phyloP scores from a whole-genome alignment of 2,888 invertebrate species.

The Oscheius sp. region DNA sequence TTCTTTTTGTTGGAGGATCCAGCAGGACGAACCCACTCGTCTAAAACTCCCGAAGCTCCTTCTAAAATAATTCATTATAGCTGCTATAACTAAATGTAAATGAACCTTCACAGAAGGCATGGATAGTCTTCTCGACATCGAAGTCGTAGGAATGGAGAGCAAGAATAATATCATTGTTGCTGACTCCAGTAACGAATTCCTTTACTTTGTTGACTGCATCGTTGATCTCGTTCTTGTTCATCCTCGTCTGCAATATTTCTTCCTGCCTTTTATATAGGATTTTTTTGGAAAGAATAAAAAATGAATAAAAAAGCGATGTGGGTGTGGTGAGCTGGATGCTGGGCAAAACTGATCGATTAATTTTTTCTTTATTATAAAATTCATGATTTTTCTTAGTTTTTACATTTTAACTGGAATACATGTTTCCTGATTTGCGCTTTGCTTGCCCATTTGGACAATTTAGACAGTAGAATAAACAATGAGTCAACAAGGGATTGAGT shows the following conservation, averaged over 20 bases:
- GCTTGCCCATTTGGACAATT: no score
- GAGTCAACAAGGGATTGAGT: no score
- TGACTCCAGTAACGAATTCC: slow-evolving; percentile 70
- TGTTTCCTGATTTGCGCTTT: no score
- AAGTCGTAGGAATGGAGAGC: slow-evolving; percentile 73
- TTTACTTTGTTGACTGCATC: slow-evolving; percentile 70
- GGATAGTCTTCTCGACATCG: slow-evolving; percentile 72
- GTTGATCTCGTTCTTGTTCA: slow-evolving; percentile 58
- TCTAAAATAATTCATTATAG: slow-evolving; percentile 32
- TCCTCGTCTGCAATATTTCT: slow-evolving; percentile 29
- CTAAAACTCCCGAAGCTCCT: slow-evolving; percentile 62
- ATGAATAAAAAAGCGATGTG: background rate
- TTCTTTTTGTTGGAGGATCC: slow-evolving; percentile 57
- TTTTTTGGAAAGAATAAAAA: background rate
- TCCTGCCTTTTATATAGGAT: no score
- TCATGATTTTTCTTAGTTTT: no score
- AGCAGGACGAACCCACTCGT: slow-evolving; percentile 62
- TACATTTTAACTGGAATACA: no score
- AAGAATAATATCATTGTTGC: slow-evolving; percentile 72
- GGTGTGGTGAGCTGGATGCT: no score
- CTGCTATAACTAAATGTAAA: background rate
- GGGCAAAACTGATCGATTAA: no score
- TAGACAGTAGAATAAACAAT: no score
- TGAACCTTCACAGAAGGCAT: slow-evolving; percentile 72
- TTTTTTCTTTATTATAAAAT: no score